Base-by-base conservation (phyloP, 2,888 invertebrate genomes). In the Mimas tiliae region DNA sequence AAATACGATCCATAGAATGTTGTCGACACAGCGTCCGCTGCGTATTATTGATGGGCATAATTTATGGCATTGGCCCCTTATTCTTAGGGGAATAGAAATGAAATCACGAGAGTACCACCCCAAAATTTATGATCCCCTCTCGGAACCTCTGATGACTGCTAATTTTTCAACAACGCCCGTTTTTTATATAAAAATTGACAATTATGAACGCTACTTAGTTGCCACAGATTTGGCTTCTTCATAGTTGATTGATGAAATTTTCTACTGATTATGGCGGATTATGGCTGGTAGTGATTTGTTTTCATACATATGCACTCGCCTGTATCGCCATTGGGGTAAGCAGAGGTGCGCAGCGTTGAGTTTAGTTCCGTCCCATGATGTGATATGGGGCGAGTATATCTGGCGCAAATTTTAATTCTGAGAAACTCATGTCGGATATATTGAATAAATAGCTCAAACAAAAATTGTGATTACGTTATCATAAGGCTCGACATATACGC, bases 11-110 rank as follows among this genome's bases (percentile, higher is more conserved):
- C 42, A 81, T 79, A 81, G 82, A 86, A 82, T 84, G 86, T 84
- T 90, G 90, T 91, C 91, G 90, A 91, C 90, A 89, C 86, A 87
- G 79, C 84, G 75, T 76, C 84, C 82, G 77, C 83, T 78, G 83
- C 81, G 77, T 88, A 88, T 91, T 90, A 91, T 91, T 90, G 90
- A 91, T 91, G 88, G 82, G 79, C 80, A 87, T 90, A 91, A 91
- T 92, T 91, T 92, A 91, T 91, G 79, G 88, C 80, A 81, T 83
- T 80, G 81, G 77, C 82, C 81, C 82, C 82, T 78, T 86, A 83
- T 84, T 87, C 87, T 86, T 85, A 86, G 86, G 87, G 87, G 87
- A 87, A 86, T 82, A 84, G 80, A 84, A 85, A 86, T 83, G 80
- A 85, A 90, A 90, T 89, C 89, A 89, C 85, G 85, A 83, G 81